phyloP scores from a whole-genome alignment of 2,797 vertebrate species.

The Ciconia nigra region DNA sequence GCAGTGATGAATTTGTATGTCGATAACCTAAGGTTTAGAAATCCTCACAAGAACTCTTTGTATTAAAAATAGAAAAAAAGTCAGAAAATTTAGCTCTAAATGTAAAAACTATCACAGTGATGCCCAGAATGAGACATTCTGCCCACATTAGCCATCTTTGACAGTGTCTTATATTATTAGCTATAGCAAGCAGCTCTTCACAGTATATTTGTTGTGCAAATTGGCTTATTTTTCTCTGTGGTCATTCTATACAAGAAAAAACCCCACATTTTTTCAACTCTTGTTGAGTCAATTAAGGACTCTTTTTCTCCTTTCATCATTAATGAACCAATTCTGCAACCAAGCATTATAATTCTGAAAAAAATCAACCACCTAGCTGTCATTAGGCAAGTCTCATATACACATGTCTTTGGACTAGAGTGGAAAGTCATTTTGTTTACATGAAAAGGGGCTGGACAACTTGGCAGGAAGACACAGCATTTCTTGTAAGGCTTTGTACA shows the following conservation, averaged over 20 bases:
- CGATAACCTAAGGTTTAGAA: background rate
- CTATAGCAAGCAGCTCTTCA: background rate
- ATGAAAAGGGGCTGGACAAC: background rate
- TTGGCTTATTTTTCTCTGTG: background rate
- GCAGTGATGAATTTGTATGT: background rate
- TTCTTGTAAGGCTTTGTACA: background rate
- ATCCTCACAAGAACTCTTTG: background rate
- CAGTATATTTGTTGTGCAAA: background rate
- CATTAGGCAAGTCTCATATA: background rate
- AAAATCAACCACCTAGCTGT: background rate
- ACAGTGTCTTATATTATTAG: background rate
- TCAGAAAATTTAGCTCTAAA: background rate
- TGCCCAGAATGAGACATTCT: background rate
- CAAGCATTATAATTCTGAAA: background rate
- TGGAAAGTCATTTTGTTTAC: background rate
- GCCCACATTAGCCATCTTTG: background rate
- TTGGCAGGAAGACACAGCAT: background rate
- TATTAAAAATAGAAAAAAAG: background rate
- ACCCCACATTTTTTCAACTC: fast-evolving
- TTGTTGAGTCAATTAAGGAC: background rate
- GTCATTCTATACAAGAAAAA: background rate
- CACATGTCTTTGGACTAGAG: background rate
- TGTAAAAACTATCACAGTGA: background rate
- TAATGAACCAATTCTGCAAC: background rate
- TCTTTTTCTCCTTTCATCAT: background rate